These are phyloP conservation scores for Caenorhabditis brenneri DNA, from an alignment of 1,140 invertebrate species.

Conservation along the genomic window DNA sequence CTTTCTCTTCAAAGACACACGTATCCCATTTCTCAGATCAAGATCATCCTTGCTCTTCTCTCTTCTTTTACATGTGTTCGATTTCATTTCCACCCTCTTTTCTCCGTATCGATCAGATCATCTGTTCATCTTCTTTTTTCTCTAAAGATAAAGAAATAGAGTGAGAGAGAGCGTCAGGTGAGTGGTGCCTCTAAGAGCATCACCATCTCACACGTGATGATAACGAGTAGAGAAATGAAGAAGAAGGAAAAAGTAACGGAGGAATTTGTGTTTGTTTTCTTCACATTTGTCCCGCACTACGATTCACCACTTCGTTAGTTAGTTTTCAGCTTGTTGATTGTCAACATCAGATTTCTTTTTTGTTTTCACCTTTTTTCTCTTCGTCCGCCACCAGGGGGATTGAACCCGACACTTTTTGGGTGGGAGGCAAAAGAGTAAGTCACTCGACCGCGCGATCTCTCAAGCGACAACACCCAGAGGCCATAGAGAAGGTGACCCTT, in stretches of 20 bases:
- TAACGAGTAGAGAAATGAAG: constrained; percentile 36
- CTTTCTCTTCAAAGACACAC: neutral
- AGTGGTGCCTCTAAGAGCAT: neutral
- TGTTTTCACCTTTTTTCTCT: too few relatives aligned
- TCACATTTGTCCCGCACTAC: neutral
- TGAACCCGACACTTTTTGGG: too few relatives aligned
- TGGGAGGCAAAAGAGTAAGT: too few relatives aligned
- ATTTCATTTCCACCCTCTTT: neutral
- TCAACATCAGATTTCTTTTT: too few relatives aligned
- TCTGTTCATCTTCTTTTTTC: constrained; percentile 15
- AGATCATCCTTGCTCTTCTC: neutral
- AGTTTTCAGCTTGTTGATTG: constrained; percentile 4
- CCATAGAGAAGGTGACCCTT: too few relatives aligned
- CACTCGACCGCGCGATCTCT: too few relatives aligned
- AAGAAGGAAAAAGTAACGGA: neutral
- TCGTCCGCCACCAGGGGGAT: too few relatives aligned
- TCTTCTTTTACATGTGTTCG: neutral
- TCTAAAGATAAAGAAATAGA: neutral
- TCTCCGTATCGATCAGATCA: neutral
- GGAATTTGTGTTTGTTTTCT: constrained; percentile 4
- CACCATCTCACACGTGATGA: neutral
- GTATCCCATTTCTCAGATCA: neutral
- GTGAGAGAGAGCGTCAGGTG: neutral
- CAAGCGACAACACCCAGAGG: too few relatives aligned
- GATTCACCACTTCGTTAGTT: neutral